A percentile compares a stretch with the other conserved stretches of the same genome.
Evolutionary conservation across 2,888 invertebrate species (phyloP).

Genomic region (Adelognathus sp.): DNA sequence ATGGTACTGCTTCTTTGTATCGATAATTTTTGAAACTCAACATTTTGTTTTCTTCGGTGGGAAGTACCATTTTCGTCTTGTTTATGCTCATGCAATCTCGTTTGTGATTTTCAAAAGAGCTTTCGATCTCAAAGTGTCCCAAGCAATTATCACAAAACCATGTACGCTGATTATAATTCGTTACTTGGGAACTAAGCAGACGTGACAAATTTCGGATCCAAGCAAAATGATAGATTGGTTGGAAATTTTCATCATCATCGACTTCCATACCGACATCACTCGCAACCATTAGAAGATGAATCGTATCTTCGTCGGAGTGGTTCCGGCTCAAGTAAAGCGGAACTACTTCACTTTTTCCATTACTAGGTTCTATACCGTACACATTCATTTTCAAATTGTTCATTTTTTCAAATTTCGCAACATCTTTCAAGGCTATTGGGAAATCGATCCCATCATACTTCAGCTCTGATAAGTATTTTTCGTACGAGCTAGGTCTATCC

Average conservation of each 20-base stretch:
- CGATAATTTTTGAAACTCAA: no score
- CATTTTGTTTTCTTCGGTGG: no score
- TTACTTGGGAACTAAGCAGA: constrained; percentile 38
- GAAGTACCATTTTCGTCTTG: no score
- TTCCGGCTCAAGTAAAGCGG: constrained; percentile 50
- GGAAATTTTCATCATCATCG: constrained; percentile 11
- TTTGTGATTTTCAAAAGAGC: constrained; percentile 33
- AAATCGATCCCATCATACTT: no score
- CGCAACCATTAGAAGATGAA: constrained; percentile 46
- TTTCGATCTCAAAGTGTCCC: constrained; percentile 24
- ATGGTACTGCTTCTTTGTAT: no score
- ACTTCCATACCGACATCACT: constrained; percentile 6
- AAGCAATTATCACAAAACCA: constrained; percentile 46
- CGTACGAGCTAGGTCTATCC: constrained; percentile 46
- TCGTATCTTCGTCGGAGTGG: no score
- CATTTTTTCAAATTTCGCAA: no score
- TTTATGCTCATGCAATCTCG: no score
- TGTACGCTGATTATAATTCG: not conserved
- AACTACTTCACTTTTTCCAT: constrained; percentile 33
- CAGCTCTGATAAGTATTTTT: no score
- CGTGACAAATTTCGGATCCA: constrained; percentile 52
- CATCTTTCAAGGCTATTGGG: no score
- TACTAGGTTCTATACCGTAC: constrained; percentile 47
- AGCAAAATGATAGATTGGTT: no score
- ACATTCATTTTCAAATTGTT: constrained; percentile 59